Conservation (phyloP, 1,140 invertebrate species). For the Bathynomus jamesi region DNA sequence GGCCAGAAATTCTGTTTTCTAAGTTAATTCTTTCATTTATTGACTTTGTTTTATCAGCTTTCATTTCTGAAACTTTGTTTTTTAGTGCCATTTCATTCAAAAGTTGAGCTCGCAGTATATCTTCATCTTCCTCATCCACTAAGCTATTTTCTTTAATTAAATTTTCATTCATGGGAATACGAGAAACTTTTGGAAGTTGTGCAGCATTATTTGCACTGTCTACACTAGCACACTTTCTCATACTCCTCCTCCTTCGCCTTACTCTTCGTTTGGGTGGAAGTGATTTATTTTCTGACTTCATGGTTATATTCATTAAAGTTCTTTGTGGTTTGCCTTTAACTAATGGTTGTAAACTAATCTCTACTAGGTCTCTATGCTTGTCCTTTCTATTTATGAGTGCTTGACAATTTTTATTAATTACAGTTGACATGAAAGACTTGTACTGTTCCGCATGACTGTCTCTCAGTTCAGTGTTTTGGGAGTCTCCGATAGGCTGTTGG, state of each 20-base stretch:
- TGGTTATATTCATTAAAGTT: too few relatives aligned
- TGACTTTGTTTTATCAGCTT: too few relatives aligned
- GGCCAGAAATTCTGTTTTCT: background rate
- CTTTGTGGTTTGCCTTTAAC: background rate
- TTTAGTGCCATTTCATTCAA: background rate
- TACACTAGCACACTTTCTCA: background rate
- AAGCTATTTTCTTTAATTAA: background rate
- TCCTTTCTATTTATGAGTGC: background rate
- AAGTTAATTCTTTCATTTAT: too few relatives aligned
- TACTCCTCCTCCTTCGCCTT: background rate
- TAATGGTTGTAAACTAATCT: background rate
- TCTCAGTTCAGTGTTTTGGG: background rate
- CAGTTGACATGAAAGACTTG: background rate
- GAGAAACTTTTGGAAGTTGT: background rate
- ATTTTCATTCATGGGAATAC: background rate
- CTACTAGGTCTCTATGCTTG: background rate
- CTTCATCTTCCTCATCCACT: background rate
- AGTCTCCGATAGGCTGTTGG: background rate
- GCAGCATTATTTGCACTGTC: background rate
- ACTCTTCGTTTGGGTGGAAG: background rate
- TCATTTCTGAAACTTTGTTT: background rate
- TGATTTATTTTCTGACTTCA: background rate
- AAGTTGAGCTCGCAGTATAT: background rate
- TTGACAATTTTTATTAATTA: background rate
- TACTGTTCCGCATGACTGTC: background rate